Percentiles rank a stretch among this genome's conserved stretches.
Evolutionary conservation across 2,888 invertebrate species (phyloP).

Genomic region (Colostygia pectinataria): DNA sequence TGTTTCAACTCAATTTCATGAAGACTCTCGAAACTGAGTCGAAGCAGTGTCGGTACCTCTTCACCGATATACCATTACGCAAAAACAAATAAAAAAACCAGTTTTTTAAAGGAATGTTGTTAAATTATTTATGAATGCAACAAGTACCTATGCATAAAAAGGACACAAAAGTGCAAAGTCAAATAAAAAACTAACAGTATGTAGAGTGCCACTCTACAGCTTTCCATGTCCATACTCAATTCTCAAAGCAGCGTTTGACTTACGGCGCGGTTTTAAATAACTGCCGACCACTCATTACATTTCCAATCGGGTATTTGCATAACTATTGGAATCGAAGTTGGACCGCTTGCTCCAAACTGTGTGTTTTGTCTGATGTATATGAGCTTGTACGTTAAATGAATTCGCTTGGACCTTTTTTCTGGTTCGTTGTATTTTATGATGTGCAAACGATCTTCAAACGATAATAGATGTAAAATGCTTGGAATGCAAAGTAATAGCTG

Average conservation of each 20-base stretch:
- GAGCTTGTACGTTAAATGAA: slow-evolving; percentile 67
- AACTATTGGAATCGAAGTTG: slow-evolving; percentile 78
- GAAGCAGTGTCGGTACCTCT: too few relatives aligned
- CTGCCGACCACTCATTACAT: slow-evolving; percentile 80
- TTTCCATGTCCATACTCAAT: slow-evolving; percentile 49
- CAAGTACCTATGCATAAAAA: too few relatives aligned
- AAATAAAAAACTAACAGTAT: not conserved
- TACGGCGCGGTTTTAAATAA: slow-evolving; percentile 79
- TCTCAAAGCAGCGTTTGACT: slow-evolving; percentile 74
- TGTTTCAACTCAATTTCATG: too few relatives aligned
- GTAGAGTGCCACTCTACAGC: slow-evolving; percentile 41
- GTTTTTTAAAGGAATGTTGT: too few relatives aligned
- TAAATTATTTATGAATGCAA: too few relatives aligned
- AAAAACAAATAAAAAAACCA: too few relatives aligned
- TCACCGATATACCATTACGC: too few relatives aligned
- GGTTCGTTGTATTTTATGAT: slow-evolving; percentile 22
- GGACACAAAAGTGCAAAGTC: too few relatives aligned
- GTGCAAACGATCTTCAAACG: slow-evolving; percentile 19
- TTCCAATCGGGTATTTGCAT: slow-evolving; percentile 77
- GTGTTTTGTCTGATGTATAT: slow-evolving; percentile 79
- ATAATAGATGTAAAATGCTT: not conserved
- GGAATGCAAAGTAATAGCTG: not conserved
- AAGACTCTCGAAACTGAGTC: too few relatives aligned
- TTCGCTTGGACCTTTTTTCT: slow-evolving; percentile 41
- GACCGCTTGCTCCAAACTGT: slow-evolving; percentile 52